Evolutionary conservation across 1,140 invertebrate species (phyloP), one percentile per base, ranked within the genome.

Genomic region (Atta texana): DNA sequence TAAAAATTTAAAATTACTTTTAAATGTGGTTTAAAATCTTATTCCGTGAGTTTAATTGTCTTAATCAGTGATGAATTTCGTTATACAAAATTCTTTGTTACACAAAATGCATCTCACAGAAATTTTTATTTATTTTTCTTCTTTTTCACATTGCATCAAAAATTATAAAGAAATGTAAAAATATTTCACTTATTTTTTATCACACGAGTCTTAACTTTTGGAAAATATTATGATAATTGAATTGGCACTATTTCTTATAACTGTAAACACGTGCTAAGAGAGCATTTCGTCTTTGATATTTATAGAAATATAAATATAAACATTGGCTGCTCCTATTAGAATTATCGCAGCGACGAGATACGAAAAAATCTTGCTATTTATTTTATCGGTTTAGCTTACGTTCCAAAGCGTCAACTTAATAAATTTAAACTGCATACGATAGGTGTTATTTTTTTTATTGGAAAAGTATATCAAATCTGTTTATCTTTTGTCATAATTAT

Each of bases 261-360:
- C 12, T 28, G 16, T 16, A 21, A 8, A n/a, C 12, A 2, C 6
- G n/a, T n/a, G n/a, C 10, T 53, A 16, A 53, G 51, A 76, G 14
- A 18, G 24, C 28, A 72, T 28, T 64, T 71, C 69, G 82, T 86
- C 89, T 93, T 86, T 80, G 89, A 91, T 93, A 84, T 93, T 93
- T 92, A 89, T 93, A 93, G 88, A 72, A 72, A 90, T 92, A 91
- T 91, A 93, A 94, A 90, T 91, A 63, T 59, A 77, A 44, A 31
- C 31, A 53, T 91, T 69, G 74, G 85, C 61, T 66, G 34, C 31
- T 75, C 14, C 4, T 44, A 44, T 59, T 44, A 57, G 28, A 57
- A 8, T 21, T 57, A 59, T 84, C 57, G 39, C 72, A 21, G 21
- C 53, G 18, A 44, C 57, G 10, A 81, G n/a, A 24, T 39, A 69